phyloP scores from a whole-genome alignment of 2,113 vertebrate species.

The Haemorhous mexicanus region DNA sequence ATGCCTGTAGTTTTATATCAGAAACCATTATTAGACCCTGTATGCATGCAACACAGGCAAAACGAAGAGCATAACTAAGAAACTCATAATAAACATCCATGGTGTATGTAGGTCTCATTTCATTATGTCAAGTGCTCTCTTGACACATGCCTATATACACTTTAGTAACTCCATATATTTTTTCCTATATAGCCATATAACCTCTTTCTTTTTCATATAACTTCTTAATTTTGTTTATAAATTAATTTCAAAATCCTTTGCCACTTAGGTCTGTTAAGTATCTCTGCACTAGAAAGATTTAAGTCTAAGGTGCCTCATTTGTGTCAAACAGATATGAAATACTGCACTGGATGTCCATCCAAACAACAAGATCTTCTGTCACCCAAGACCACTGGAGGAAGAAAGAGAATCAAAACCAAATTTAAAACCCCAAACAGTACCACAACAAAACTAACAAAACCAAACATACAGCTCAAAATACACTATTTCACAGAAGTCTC shows the following conservation, averaged over 20 bases:
- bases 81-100: neutral
- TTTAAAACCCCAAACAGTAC: rapidly evolving
- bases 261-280: neutral
- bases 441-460: neutral
- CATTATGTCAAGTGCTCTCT: neutral
- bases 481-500: neutral
- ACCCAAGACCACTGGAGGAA: neutral
- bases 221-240: neutral
- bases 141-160: neutral
- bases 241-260: neutral
- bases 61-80: neutral
- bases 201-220: neutral
- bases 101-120: neutral
- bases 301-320: neutral
- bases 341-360: neutral
- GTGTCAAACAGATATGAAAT: neutral
- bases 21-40: neutral
- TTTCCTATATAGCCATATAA: neutral
- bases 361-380: neutral
- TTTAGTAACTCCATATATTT: neutral
- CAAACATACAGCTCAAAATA: neutral
- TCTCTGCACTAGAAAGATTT: neutral
- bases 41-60: neutral
- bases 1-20: neutral
- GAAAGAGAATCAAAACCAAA: neutral